Evolutionary conservation across 2,888 invertebrate genomes (phyloP), one percentile per base, ranked within the genome.

Genomic region (Heliconius erato): DNA sequence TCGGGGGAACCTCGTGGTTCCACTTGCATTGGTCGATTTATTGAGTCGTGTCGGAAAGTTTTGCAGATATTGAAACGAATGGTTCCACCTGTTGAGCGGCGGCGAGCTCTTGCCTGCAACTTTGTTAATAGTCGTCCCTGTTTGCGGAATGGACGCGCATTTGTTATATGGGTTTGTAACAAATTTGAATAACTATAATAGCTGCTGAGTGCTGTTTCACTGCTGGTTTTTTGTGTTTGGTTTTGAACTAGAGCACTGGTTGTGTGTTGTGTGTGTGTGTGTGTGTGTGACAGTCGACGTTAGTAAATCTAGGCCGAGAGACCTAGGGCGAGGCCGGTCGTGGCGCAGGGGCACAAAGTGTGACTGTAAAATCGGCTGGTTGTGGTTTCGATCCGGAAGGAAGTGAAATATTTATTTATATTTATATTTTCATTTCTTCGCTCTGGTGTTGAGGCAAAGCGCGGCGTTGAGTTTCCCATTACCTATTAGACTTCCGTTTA

Each of bases 1-100:
- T 80, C 82, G 82, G 81, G 81, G 84, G 81, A 85, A 84, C 82
- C 85, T 83, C 80, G 85, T 84, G 85, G 89, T 82, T 91, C 94
- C 84, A 83, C 82, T 89, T 86, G 87, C 85, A 86, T 74, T 93
- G 94, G 95, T 90, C 95, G 93, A 91, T 94, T 94, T 94, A 92
- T 94, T 91, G 93, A 94, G 94, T 92, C 91, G 92, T 92, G 92
- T 92, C 92, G 91, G 93, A 92, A 95, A 95, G 93, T 95, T 95
- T 95, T 93, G 94, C 92, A 93, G 94, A 94, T 95, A 95, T 95
- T 95, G 95, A 95, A 95, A 95, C 93, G 94, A 95, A 95, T 94
- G 91, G 92, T 91, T 91, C 92, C 94, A 95, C 95, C 95, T 95
- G 95, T 95, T 95, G 95, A 92, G 88, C 89, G 87, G 90, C n/a